A percentile compares a stretch with the other conserved stretches of the same genome.
Evolutionary conservation across 2,888 invertebrate genomes (phyloP).

Genomic region (Cephus sareptanus): DNA sequence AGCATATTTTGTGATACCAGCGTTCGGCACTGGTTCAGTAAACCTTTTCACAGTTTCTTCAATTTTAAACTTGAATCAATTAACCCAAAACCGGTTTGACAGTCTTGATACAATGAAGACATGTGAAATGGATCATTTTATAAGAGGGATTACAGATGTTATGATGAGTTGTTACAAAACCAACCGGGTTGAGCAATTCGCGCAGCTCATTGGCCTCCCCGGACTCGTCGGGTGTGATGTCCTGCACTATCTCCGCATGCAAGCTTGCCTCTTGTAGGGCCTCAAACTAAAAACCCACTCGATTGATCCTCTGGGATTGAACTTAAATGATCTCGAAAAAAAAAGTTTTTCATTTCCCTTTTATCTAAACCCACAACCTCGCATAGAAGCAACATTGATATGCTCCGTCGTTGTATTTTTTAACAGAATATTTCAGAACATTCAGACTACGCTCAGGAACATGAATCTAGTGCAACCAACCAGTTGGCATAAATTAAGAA

Average conservation of each 20-base stretch:
- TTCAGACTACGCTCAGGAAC: not conserved
- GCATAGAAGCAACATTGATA: conserved; percentile 3
- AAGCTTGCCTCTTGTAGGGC: conserved; percentile 62
- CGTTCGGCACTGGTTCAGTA: not conserved
- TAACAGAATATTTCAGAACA: not conserved
- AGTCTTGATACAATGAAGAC: not conserved
- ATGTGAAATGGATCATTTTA: not conserved
- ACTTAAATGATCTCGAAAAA: conserved; percentile 8
- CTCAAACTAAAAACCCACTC: conserved; percentile 62
- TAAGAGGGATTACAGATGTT: conserved; percentile 26
- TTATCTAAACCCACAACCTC: conserved; percentile 17
- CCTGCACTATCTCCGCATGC: conserved; percentile 60
- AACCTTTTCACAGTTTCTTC: not conserved
- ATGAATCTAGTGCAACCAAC: not conserved
- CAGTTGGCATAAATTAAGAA: not conserved
- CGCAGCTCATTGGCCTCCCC: conserved; percentile 60
- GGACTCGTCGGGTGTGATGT: conserved; percentile 50
- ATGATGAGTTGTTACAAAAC: conserved; percentile 50
- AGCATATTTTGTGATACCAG: not conserved
- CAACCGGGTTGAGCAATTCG: conserved; percentile 62
- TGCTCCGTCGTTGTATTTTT: not conserved
- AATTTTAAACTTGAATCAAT: not conserved
- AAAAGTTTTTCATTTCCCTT: not conserved
- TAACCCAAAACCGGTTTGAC: not conserved
- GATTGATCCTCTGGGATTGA: conserved; percentile 30